Base-by-base conservation (phyloP, 1,140 invertebrate species). In the Bombus pyrosoma region DNA sequence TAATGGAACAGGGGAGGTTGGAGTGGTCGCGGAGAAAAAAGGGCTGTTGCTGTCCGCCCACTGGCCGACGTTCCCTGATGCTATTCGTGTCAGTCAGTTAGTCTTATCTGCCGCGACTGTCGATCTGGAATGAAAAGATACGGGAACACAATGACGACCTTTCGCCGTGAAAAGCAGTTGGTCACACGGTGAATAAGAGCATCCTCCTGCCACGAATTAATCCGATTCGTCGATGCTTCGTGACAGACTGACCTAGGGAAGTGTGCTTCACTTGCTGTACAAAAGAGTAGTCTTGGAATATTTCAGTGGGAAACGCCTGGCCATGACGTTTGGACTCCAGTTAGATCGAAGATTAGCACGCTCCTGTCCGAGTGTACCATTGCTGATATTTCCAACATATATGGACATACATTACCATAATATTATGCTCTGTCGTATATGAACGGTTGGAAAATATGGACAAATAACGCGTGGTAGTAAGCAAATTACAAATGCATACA, bases 61-160 rank as follows among this genome's bases (percentile, higher is more conserved):
- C 47, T 53, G 47, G 18, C 18, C 47, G 47, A 22, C 47, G 47
- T 53, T 53, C 18, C 47, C 18, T 53, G 73, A 53, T 13, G 53
- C 76, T 72, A 62, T 75, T 85, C 82, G 83, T 69, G 83, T 86
- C 79, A 76, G 80, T 86, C 85, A 59, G 47, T 76, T 62, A 71
- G 75, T 74, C 39, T 77, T 77, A 57, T 39, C 76, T 71, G 82
- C 53, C 43, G 69, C 25, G 83, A 62, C 59, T 80, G 75, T 86
- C 87, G 76, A 89, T 89, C 84, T 74, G 79, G 53, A 72, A 88
- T 64, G 87, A 86, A 79, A 88, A 82, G 87, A 82, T 82, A 88
- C 80, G 57, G 25, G 39, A 66, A n/a, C 62, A 66, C 73, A 59
- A 89, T 87, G 80, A 73, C 78, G 53, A 72, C 43, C 64, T 68